Percentiles rank a stretch among this genome's conserved stretches.
Conservation (phyloP, 2,797 vertebrate genomes). For the Buceros bicornis region DNA sequence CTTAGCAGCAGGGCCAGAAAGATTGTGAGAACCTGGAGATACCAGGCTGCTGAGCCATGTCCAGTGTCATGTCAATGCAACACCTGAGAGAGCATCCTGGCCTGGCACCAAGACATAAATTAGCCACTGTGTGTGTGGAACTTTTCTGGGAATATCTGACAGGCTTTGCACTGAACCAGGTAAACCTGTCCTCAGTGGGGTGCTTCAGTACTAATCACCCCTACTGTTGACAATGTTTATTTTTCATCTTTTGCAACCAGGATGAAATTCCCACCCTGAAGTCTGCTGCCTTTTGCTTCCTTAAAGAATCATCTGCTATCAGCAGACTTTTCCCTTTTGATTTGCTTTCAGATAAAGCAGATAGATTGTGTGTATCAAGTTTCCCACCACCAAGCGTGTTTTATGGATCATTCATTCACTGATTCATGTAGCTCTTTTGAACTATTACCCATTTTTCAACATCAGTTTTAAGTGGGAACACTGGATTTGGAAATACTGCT, state of each 20-base stretch:
- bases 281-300: background rate
- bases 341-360: slow-evolving; percentile 30
- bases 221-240: background rate
- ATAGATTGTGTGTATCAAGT: background rate
- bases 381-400: background rate
- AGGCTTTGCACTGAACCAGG: background rate
- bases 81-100: background rate
- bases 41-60: background rate
- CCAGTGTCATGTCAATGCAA: background rate
- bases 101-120: background rate
- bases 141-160: background rate
- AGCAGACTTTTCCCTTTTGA: background rate
- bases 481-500: background rate
- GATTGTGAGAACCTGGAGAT: background rate
- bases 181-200: background rate
- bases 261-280: background rate
- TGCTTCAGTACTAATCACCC: background rate
- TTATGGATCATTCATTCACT: slow-evolving; percentile 18
- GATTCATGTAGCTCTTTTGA: slow-evolving; percentile 32
- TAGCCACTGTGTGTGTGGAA: background rate
- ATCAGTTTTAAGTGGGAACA: slow-evolving; percentile 4
- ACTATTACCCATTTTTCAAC: slow-evolving; percentile 29
- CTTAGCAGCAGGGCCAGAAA: accelerated
- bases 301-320: background rate
- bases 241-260: background rate